These are phyloP conservation scores for Kradibia gibbosae DNA, from an alignment of 1,140 invertebrate species.

Conservation along the genomic window DNA sequence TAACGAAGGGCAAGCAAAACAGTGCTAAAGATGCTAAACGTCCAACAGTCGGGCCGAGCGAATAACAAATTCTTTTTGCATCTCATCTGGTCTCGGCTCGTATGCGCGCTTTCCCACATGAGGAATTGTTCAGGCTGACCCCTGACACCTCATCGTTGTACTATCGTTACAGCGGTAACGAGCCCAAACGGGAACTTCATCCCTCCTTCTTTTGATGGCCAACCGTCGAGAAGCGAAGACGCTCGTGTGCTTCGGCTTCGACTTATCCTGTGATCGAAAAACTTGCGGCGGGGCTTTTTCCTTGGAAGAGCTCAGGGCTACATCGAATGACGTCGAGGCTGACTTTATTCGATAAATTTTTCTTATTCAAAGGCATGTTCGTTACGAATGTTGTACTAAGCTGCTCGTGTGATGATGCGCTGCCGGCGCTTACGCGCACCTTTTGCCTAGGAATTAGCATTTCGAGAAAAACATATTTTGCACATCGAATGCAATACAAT, in stretches of 20 bases:
- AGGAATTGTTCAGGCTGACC: slow-evolving; percentile 71
- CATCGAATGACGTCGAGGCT: too few species aligned
- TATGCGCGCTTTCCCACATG: slow-evolving; percentile 66
- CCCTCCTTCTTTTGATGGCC: background rate
- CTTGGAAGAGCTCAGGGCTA: too few species aligned
- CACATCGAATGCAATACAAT: too few species aligned
- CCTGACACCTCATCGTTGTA: slow-evolving; percentile 50
- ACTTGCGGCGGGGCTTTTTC: background rate
- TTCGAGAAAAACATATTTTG: too few species aligned
- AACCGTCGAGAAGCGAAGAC: background rate
- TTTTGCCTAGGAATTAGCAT: too few species aligned
- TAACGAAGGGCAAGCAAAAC: background rate
- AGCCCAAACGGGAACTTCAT: background rate
- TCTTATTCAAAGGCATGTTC: too few species aligned
- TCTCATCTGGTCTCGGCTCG: slow-evolving; percentile 25
- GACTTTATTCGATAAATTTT: too few species aligned
- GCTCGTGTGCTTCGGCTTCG: too few species aligned
- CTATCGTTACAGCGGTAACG: slow-evolving; percentile 17
- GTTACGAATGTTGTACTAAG: too few species aligned
- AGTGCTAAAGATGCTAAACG: background rate
- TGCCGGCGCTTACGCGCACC: too few species aligned
- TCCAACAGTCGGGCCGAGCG: background rate
- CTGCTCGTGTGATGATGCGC: too few species aligned
- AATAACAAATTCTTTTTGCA: too few species aligned
- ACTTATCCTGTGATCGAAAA: background rate